These are phyloP conservation scores for Zelostemma sp. DNA, from an alignment of 1,140 invertebrate species.

Conservation along the genomic window DNA sequence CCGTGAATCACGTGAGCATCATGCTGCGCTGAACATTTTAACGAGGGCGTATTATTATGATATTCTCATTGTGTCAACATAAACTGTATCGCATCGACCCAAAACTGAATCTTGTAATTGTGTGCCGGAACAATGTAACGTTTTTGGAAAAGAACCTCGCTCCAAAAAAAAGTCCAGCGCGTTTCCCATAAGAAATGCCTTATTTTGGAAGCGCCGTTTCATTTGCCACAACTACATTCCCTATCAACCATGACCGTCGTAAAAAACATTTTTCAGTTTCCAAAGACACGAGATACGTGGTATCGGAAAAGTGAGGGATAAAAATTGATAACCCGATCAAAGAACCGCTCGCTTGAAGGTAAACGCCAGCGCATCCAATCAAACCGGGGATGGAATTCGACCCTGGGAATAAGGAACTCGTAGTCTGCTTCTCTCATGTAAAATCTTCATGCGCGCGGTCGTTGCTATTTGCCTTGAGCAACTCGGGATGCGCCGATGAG, in stretches of 20 bases:
- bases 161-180: too few species aligned
- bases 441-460: constrained; percentile 7
- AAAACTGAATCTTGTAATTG: neutral
- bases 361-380: constrained; percentile 5
- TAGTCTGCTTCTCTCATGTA: constrained; percentile 3
- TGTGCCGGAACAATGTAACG: too few species aligned
- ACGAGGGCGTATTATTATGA: constrained; percentile 14
- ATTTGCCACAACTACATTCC: too few species aligned
- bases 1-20: constrained; percentile 13
- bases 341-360: neutral
- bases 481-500: constrained; percentile 9
- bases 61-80: constrained; percentile 14
- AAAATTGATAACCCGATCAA: neutral
- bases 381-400: constrained; percentile 8
- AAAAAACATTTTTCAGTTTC: neutral
- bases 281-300: neutral
- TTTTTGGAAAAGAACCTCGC: too few species aligned
- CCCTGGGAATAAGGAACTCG: neutral
- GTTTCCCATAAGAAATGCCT: too few species aligned
- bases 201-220: too few species aligned
- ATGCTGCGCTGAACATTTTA: constrained; percentile 7
- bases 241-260: too few species aligned
- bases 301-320: neutral
- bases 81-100: constrained; percentile 2
- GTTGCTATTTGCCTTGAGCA: constrained; percentile 20